A percentile compares a stretch with the other conserved stretches of the same genome.
Evolutionary conservation across 2,797 vertebrate genomes (phyloP).

Genomic region (Sylvia borin): DNA sequence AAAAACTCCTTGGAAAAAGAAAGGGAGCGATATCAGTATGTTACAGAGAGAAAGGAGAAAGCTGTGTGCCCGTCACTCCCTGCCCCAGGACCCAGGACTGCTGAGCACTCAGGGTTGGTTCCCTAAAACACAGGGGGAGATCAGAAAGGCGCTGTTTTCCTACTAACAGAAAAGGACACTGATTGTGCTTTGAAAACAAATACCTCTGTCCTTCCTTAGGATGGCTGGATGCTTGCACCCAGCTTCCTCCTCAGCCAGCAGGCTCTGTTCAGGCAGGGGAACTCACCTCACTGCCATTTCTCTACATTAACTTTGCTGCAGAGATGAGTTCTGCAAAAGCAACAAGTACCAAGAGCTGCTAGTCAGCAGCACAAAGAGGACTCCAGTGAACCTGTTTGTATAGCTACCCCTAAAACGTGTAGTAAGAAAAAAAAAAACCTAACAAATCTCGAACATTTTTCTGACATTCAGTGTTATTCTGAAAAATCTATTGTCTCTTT

Average conservation of each 20-base stretch:
- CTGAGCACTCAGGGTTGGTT: accelerated
- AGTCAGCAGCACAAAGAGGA: neutral
- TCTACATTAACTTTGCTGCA: neutral
- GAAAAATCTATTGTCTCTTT: neutral
- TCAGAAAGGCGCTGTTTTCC: neutral
- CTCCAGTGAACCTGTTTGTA: neutral
- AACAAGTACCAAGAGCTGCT: neutral
- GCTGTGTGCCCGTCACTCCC: accelerated
- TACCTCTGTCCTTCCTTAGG: neutral
- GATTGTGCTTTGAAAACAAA: neutral
- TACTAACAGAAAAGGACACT: neutral
- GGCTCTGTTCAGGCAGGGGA: neutral
- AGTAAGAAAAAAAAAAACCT: neutral
- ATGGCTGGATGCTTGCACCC: neutral
- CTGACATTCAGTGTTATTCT: neutral
- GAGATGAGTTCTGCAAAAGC: neutral
- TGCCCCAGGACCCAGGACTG: neutral
- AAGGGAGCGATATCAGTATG: accelerated
- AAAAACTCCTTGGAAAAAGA: neutral
- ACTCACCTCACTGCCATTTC: neutral
- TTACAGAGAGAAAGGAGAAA: neutral
- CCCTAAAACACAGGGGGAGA: neutral
- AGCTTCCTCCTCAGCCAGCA: neutral
- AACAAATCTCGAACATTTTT: neutral
- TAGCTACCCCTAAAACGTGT: neutral